These are phyloP conservation scores for Caenorhabditis tropicalis DNA, from an alignment of 1,140 invertebrate species.

Conservation along the genomic window DNA sequence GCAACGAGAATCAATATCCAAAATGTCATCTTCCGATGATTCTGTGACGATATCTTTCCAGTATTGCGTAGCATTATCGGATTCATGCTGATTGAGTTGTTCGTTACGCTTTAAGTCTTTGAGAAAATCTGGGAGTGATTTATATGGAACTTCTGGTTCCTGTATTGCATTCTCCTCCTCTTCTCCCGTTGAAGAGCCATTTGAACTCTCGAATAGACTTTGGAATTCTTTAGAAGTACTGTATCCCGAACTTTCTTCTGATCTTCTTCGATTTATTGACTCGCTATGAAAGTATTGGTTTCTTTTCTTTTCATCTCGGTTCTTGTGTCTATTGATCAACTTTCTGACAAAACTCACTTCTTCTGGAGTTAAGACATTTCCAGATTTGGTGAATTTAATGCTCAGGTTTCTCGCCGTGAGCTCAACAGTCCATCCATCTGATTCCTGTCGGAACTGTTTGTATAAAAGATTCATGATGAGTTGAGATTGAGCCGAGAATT, in stretches of 20 bases:
- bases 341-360: neutral
- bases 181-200: neutral
- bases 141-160: neutral
- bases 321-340: neutral
- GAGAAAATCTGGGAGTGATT: neutral
- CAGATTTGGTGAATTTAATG: neutral
- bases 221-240: neutral
- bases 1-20: too few species aligned
- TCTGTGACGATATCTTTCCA: too few species aligned
- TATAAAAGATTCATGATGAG: neutral
- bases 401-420: neutral
- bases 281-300: too few species aligned
- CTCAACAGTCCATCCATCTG: neutral
- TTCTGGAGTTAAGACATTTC: neutral
- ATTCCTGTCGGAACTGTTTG: neutral
- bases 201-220: neutral
- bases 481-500: too few species aligned
- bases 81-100: too few species aligned
- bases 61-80: too few species aligned
- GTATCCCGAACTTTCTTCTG: slow-evolving; percentile 5
- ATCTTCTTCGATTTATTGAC: neutral
- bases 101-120: too few species aligned
- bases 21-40: too few species aligned
- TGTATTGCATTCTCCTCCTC: neutral
- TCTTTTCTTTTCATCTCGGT: neutral